Evolutionary conservation across 1,140 invertebrate species (phyloP).

Genomic region (Leptinotarsa texana): DNA sequence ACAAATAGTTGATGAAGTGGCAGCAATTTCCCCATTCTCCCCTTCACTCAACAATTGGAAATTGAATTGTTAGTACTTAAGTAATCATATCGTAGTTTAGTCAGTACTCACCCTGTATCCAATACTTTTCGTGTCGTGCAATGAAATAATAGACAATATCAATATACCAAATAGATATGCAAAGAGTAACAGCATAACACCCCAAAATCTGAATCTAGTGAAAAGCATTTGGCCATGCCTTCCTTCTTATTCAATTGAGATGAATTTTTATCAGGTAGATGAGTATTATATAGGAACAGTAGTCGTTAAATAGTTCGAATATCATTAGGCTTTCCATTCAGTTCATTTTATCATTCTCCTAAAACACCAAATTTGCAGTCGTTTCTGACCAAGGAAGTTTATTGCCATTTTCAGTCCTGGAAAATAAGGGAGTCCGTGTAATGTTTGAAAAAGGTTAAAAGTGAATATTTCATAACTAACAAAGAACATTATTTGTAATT

Average conservation of each 20-base stretch:
- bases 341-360: background rate
- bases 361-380: background rate
- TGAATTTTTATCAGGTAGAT: background rate
- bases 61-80: too few relatives aligned
- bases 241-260: slow-evolving; percentile 2
- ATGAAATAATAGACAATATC: slow-evolving; percentile 61
- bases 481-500: background rate
- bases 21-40: too few relatives aligned
- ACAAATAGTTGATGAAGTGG: too few relatives aligned
- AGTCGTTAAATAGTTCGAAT: background rate
- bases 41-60: too few relatives aligned
- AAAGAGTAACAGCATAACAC: slow-evolving; percentile 59
- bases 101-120: slow-evolving; percentile 12
- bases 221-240: slow-evolving; percentile 54
- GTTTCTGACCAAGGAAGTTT: background rate
- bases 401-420: background rate
- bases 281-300: background rate
- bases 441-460: background rate
- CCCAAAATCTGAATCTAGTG: slow-evolving; percentile 60
- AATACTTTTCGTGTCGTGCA: slow-evolving; percentile 56
- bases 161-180: slow-evolving; percentile 62
- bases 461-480: background rate
- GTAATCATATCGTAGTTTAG: too few relatives aligned
- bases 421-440: background rate
- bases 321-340: background rate